Conservation (phyloP, 2,797 vertebrate species). For the Oophaga sylvatica region DNA sequence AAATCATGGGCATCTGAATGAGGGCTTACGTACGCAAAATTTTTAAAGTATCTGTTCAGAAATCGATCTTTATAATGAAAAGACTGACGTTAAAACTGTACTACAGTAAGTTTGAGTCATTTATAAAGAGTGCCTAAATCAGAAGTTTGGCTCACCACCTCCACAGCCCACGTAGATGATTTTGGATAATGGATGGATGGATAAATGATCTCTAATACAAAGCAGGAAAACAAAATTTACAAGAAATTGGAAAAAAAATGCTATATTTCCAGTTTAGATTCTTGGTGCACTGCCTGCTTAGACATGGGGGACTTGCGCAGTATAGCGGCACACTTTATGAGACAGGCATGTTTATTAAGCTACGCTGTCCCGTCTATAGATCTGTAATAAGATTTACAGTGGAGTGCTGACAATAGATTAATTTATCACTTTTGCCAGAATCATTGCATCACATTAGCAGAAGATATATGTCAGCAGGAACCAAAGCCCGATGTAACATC, state of each 20-base stretch:
- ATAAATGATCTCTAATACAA: not conserved
- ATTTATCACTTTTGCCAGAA: slow-evolving; percentile 27
- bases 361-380: not conserved
- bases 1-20: no score
- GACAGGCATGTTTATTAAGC: not conserved
- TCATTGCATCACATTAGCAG: slow-evolving; percentile 30
- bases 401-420: not conserved
- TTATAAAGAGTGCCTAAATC: no score
- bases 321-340: not conserved
- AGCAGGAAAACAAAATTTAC: not conserved
- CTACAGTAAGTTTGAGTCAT: no score
- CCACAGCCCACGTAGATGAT: no score
- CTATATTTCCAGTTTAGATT: no score
- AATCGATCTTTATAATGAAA: no score
- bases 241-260: not conserved
- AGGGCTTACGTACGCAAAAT: no score
- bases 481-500: not conserved
- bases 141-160: no score
- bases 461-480: slow-evolving; percentile 38
- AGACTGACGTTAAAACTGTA: no score
- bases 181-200: no score
- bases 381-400: slow-evolving; percentile 18
- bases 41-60: no score
- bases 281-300: not conserved
- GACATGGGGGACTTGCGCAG: not conserved